Percentiles rank a stretch among this genome's conserved stretches.
Conservation (phyloP, 1,140 invertebrate species). For the Sweltsa coloradensis region DNA sequence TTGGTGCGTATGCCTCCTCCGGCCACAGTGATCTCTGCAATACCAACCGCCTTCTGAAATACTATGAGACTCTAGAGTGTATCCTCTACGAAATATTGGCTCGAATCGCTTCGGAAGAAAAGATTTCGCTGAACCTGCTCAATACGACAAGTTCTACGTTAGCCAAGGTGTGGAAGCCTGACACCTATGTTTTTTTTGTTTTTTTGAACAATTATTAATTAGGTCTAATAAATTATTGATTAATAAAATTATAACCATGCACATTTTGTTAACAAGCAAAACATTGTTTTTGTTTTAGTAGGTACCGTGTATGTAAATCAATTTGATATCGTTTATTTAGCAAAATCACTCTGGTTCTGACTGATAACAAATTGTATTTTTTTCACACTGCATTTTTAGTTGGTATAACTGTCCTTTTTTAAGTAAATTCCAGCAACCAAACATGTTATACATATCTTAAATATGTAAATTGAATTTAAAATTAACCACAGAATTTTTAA, state of each 20-base stretch:
- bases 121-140: constrained; percentile 3
- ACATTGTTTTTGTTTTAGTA: not conserved
- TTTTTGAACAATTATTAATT: not conserved
- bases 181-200: not conserved
- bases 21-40: constrained; percentile 3
- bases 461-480: too few species aligned
- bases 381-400: too few species aligned
- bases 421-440: too few species aligned
- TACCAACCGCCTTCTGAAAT: constrained; percentile 4
- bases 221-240: not conserved
- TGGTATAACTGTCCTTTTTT: too few species aligned
- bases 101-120: not conserved
- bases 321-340: not conserved
- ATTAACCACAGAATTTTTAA: too few species aligned
- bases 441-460: too few species aligned
- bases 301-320: not conserved
- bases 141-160: constrained; percentile 7
- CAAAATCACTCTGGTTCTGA: not conserved
- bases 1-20: constrained; percentile 10
- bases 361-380: too few species aligned
- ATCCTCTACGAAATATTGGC: constrained; percentile 10
- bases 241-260: not conserved
- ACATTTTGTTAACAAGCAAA: not conserved
- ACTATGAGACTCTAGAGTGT: constrained; percentile 12
- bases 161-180: constrained; percentile 4